phyloP scores from a whole-genome alignment of 1,140 invertebrate species.

The Cyrtorhinus lividipennis region DNA sequence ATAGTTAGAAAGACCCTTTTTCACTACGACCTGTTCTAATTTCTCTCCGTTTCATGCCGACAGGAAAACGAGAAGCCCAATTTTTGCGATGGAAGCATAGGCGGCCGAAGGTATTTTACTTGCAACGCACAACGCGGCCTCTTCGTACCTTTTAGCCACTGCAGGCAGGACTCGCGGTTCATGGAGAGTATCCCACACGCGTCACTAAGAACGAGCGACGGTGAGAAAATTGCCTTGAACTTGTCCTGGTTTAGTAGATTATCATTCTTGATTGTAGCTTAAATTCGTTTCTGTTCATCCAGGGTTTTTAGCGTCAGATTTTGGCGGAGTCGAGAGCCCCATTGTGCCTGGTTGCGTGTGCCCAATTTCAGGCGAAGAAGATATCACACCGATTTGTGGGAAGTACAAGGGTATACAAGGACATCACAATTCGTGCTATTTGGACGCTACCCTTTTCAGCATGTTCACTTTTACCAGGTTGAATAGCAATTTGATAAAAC shows the following conservation, averaged over 20 bases:
- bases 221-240: neutral
- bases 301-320: conserved; percentile 25
- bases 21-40: no score
- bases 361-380: conserved; percentile 48
- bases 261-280: no score
- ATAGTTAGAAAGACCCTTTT: no score
- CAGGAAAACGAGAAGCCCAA: conserved; percentile 53
- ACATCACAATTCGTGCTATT: conserved; percentile 94
- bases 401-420: conserved; percentile 87
- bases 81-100: conserved; percentile 60
- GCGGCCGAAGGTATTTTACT: conserved; percentile 51
- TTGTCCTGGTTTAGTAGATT: no score
- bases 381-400: conserved; percentile 50
- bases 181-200: conserved; percentile 35
- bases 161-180: conserved; percentile 62
- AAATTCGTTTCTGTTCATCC: neutral
- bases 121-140: conserved; percentile 54
- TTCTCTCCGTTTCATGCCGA: no score
- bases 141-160: conserved; percentile 62
- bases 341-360: conserved; percentile 61
- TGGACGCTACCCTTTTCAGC: conserved; percentile 88
- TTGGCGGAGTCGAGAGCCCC: conserved; percentile 54
- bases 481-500: no score
- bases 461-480: conserved; percentile 90
- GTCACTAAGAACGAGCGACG: neutral